Conservation (phyloP, 2,888 invertebrate genomes). For the Patella caerulea region DNA sequence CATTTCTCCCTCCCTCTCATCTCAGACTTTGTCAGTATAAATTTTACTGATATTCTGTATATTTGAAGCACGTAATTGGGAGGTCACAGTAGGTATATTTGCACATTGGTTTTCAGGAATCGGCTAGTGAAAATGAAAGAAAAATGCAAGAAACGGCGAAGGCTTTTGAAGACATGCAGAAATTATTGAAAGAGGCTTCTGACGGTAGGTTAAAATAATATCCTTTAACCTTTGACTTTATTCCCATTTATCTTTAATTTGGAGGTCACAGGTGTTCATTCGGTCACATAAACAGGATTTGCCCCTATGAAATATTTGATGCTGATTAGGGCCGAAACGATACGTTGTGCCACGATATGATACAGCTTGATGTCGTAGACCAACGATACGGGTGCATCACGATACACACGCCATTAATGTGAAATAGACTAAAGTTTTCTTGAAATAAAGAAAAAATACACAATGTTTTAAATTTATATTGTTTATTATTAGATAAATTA, state of each 20-base stretch:
- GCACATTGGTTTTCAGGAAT: slow-evolving; percentile 52
- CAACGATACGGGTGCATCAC: too few species aligned
- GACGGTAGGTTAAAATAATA: slow-evolving; percentile 70
- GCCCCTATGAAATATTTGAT: slow-evolving; percentile 11
- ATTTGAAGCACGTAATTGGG: slow-evolving; percentile 8
- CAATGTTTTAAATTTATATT: too few species aligned
- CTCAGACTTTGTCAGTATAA: neutral
- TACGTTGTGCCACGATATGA: too few species aligned
- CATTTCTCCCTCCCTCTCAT: slow-evolving; percentile 1
- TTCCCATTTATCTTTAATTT: too few species aligned
- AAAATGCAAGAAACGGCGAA: slow-evolving; percentile 84
- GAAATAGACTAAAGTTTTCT: too few species aligned
- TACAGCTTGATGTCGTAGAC: too few species aligned
- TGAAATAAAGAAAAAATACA: too few species aligned
- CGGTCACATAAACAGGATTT: neutral
- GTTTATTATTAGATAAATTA: too few species aligned
- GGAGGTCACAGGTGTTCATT: too few species aligned
- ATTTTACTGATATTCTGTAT: neutral
- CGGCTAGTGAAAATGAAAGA: slow-evolving; percentile 83
- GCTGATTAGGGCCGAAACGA: too few species aligned
- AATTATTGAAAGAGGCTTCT: slow-evolving; percentile 83
- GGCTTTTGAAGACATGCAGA: slow-evolving; percentile 82
- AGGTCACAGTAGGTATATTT: slow-evolving; percentile 3
- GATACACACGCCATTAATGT: too few species aligned
- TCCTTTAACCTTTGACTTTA: too few species aligned